Conservation (phyloP, 2,888 invertebrate species). For the Nebria salina region DNA sequence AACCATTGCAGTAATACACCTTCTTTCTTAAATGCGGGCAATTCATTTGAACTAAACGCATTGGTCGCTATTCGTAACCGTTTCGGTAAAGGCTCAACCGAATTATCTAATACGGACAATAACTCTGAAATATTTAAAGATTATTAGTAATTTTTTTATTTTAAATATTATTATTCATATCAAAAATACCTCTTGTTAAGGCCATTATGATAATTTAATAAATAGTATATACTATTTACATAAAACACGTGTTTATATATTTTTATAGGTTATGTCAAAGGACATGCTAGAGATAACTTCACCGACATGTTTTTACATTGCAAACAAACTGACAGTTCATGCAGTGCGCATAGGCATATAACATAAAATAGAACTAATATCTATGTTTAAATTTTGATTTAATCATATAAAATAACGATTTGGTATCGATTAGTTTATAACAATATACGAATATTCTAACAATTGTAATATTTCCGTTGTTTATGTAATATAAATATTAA, state of each 20-base stretch:
- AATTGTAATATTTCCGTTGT: too few species aligned
- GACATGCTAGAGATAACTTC: neutral
- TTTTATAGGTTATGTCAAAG: constrained; percentile 13
- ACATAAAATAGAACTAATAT: too few species aligned
- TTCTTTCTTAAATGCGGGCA: constrained; percentile 53
- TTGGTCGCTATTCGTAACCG: constrained; percentile 56
- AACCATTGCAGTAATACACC: constrained; percentile 55
- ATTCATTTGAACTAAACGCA: constrained; percentile 54
- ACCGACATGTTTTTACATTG: neutral
- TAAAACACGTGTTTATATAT: constrained; percentile 27
- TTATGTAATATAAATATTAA: too few species aligned
- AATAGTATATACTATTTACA: neutral
- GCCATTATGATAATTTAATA: constrained; percentile 37
- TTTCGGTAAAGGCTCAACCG: constrained; percentile 54
- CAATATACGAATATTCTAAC: too few species aligned
- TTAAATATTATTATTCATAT: neutral
- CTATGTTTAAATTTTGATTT: too few species aligned
- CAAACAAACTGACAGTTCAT: too few species aligned
- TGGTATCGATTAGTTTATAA: too few species aligned
- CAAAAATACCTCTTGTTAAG: constrained; percentile 38
- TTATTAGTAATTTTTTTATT: neutral
- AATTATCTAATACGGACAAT: constrained; percentile 52
- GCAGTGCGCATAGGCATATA: too few species aligned
- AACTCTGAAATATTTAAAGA: constrained; percentile 53
- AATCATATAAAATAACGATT: too few species aligned